Percentiles rank a stretch among this genome's conserved stretches.
Conservation (phyloP, 2,888 invertebrate species). For the Agrilus mali region DNA sequence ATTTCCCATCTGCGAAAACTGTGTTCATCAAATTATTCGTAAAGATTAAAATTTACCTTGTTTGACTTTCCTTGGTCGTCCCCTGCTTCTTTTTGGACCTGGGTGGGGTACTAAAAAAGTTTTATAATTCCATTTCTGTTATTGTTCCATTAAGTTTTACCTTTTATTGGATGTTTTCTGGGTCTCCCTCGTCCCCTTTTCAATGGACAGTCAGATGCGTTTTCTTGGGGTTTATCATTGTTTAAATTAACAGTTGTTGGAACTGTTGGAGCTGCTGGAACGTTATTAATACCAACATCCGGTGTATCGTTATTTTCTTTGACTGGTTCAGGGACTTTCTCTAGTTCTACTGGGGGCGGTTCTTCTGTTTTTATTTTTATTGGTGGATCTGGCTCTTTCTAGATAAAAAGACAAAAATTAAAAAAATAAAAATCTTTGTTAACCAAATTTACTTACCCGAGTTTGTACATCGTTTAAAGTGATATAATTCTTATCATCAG, state of each 20-base stretch:
- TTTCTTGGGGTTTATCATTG: not conserved
- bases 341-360: not conserved
- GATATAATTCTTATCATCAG: not conserved
- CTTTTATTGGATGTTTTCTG: constrained; percentile 37
- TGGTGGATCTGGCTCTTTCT: too few relatives aligned
- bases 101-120: constrained; percentile 1
- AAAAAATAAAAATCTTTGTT: not conserved
- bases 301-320: too few relatives aligned
- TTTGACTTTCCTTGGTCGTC: constrained; percentile 17
- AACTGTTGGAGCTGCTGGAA: too few relatives aligned
- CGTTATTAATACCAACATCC: too few relatives aligned
- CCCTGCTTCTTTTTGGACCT: constrained; percentile 15
- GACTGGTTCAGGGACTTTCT: too few relatives aligned
- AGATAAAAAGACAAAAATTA: not conserved
- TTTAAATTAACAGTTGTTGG: too few relatives aligned
- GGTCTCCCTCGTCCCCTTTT: constrained; percentile 41
- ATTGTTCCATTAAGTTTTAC: not conserved
- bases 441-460: not conserved
- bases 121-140: not conserved
- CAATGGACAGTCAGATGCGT: constrained; percentile 29
- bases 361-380: not conserved
- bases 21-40: too few relatives aligned
- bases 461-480: too few relatives aligned
- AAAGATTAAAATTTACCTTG: constrained; percentile 1
- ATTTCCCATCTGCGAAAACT: too few relatives aligned